Percentiles rank a stretch among this genome's conserved stretches.
Evolutionary conservation across 2,113 vertebrate species (phyloP).

Genomic region (Sorex araneus): DNA sequence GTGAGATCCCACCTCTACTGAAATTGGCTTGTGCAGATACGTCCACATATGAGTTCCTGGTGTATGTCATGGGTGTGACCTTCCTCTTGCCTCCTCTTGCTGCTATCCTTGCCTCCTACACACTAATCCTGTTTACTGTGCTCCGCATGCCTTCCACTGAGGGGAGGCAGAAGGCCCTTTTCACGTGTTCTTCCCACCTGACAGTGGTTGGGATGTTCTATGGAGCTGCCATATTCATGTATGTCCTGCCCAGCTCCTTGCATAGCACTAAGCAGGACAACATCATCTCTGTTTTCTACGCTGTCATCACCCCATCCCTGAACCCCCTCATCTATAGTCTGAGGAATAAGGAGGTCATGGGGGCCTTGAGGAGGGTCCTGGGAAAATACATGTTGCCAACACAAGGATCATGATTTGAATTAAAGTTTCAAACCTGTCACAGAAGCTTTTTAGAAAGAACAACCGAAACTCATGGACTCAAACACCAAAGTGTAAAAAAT

Average conservation of each 20-base stretch:
- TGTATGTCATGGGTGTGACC: constrained; percentile 73
- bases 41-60: constrained; percentile 66
- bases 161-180: constrained; percentile 79
- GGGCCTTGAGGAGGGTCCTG: constrained; percentile 47
- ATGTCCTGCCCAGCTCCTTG: constrained; percentile 78
- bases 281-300: constrained; percentile 81
- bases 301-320: constrained; percentile 71
- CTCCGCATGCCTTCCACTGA: constrained; percentile 74
- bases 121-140: constrained; percentile 72
- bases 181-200: constrained; percentile 85
- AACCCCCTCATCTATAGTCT: constrained; percentile 78
- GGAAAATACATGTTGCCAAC: not conserved
- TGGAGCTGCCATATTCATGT: constrained; percentile 76
- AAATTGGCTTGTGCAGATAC: constrained; percentile 83
- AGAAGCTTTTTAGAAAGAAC: not conserved
- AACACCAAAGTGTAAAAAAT: not conserved
- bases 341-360: constrained; percentile 78
- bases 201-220: constrained; percentile 83
- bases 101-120: constrained; percentile 79
- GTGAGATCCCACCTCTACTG: constrained; percentile 82
- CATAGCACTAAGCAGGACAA: constrained; percentile 76
- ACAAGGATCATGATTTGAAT: not conserved
- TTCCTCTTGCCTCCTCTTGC: constrained; percentile 72
- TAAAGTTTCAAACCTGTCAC: not conserved
- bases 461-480: not conserved